These are phyloP conservation scores for Aldrovandia affinis DNA, from an alignment of 2,797 vertebrate species.

Conservation along the genomic window DNA sequence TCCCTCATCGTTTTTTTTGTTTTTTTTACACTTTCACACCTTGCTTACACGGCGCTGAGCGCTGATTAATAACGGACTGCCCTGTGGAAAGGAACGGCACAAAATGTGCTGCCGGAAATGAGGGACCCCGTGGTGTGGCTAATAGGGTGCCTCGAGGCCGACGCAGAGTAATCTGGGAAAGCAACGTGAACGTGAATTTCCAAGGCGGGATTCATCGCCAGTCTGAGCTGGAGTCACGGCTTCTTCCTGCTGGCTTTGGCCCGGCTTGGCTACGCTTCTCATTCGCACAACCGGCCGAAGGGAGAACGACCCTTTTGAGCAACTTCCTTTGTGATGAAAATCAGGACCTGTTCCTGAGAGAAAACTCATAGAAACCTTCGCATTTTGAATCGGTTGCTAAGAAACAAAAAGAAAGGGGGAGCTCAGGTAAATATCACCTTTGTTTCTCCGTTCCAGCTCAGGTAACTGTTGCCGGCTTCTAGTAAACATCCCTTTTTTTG, in stretches of 20 bases:
- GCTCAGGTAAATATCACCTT: conserved; percentile 36
- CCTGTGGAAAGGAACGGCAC: not conserved
- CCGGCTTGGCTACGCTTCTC: conserved; percentile 56
- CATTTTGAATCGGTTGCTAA: too few relatives aligned
- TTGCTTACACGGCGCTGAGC: conserved; percentile 14
- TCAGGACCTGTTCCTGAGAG: too few relatives aligned
- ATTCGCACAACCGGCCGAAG: conserved; percentile 15
- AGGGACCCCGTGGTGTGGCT: not conserved
- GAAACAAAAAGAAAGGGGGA: too few relatives aligned
- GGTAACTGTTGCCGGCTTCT: too few relatives aligned
- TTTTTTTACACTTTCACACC: conserved; percentile 51
- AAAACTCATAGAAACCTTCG: too few relatives aligned
- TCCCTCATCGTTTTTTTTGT: conserved; percentile 32
- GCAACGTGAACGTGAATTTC: not conserved
- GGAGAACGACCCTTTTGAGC: too few relatives aligned
- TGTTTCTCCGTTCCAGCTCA: too few relatives aligned
- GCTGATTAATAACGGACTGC: conserved; percentile 47
- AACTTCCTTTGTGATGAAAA: too few relatives aligned
- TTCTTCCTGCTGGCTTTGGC: conserved; percentile 39
- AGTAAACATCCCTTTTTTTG: conserved; percentile 29
- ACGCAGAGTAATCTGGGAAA: conserved; percentile 5
- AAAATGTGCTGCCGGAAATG: conserved; percentile 26
- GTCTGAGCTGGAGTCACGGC: conserved; percentile 28
- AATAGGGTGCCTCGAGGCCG: not conserved
- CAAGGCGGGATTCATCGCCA: conserved; percentile 26